Conservation (phyloP, 1,140 invertebrate species). For the Anastrepha ludens region DNA sequence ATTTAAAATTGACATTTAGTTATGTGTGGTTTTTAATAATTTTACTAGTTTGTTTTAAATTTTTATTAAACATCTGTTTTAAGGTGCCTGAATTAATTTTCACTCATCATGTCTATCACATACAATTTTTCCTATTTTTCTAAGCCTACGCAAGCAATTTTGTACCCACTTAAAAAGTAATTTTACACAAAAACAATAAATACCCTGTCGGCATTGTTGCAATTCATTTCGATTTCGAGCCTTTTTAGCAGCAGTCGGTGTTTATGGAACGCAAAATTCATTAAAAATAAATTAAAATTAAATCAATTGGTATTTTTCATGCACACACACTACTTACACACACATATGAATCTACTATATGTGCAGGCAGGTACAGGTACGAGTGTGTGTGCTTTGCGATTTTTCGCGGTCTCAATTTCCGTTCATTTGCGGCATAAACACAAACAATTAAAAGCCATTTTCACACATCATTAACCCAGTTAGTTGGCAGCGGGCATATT, state of each 20-base stretch:
- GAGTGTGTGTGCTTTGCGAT: not conserved
- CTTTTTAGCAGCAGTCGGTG: not conserved
- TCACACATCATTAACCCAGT: constrained; percentile 56
- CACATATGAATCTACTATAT: not conserved
- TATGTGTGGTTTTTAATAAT: no score
- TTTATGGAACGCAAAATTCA: not conserved
- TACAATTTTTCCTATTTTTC: not conserved
- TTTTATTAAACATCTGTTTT: no score
- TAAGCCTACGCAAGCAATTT: not conserved
- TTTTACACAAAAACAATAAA: not conserved
- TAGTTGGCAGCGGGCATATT: not conserved
- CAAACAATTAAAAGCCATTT: constrained; percentile 49
- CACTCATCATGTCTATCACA: no score
- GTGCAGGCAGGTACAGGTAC: no score
- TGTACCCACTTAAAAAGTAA: not conserved
- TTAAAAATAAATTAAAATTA: constrained; percentile 51
- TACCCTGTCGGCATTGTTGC: not conserved
- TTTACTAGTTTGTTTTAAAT: no score
- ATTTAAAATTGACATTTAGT: no score
- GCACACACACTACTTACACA: not conserved
- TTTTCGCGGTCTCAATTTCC: constrained; percentile 29
- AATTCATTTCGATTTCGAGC: no score
- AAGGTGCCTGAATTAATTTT: no score
- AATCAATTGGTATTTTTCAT: not conserved
- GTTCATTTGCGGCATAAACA: constrained; percentile 21